These are phyloP conservation scores for Astatotilapia flaviijosephi DNA, from an alignment of 2,113 vertebrate genomes.

Conservation along the genomic window DNA sequence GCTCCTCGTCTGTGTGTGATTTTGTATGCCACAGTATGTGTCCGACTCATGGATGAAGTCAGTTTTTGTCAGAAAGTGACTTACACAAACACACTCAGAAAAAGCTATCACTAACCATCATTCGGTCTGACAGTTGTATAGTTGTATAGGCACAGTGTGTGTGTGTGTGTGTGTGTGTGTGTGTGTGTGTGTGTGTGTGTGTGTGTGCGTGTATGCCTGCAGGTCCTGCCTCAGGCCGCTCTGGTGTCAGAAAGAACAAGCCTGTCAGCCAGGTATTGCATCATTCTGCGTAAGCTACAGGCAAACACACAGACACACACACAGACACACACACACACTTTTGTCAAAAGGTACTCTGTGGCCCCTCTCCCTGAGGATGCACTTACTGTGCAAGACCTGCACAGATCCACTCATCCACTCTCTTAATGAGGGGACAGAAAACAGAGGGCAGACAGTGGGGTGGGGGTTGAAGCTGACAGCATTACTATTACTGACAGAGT, in stretches of 20 bases:
- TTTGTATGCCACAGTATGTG: background rate
- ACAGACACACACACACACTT: background rate
- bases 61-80: constrained; percentile 1
- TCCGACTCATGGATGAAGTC: background rate
- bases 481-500: background rate
- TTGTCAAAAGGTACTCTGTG: constrained; percentile 17
- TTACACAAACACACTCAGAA: background rate
- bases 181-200: background rate
- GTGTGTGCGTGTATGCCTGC: background rate
- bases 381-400: constrained; percentile 42
- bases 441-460: background rate
- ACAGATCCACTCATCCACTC: constrained; percentile 23
- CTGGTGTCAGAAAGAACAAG: constrained; percentile 20
- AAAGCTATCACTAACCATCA: background rate
- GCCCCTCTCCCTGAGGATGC: constrained; percentile 38
- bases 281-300: background rate
- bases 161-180: background rate
- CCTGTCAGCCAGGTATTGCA: constrained; percentile 14
- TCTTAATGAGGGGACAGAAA: constrained; percentile 47
- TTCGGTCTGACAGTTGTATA: background rate
- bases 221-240: constrained; percentile 15
- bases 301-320: background rate
- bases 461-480: background rate
- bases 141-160: background rate
- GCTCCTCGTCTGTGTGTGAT: background rate